These are phyloP conservation scores for Cordilura impudica DNA, from an alignment of 2,888 invertebrate species.

Conservation along the genomic window DNA sequence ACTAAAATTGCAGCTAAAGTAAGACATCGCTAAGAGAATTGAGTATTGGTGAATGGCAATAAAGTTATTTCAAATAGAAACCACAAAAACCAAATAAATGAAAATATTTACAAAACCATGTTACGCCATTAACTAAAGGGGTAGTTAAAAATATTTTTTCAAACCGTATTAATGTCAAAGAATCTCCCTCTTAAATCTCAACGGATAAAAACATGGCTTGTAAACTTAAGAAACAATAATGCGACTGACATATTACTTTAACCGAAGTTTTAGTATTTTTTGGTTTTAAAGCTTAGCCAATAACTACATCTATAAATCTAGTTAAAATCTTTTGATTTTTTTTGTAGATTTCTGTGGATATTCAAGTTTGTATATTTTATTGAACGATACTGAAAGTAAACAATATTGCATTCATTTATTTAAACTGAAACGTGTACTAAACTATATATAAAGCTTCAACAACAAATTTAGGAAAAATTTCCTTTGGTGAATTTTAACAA, in stretches of 20 bases:
- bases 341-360: neutral
- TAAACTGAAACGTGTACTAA: constrained; percentile 12
- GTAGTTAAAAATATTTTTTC: neutral
- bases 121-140: neutral
- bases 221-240: neutral
- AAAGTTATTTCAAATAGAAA: neutral
- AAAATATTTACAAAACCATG: neutral
- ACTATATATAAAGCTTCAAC: neutral
- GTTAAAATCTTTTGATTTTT: neutral
- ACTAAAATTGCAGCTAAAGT: neutral
- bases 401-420: neutral
- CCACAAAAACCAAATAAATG: neutral
- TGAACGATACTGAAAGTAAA: neutral
- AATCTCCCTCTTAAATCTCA: neutral
- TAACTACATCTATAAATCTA: neutral
- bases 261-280: neutral
- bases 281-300: neutral
- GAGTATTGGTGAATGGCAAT: neutral
- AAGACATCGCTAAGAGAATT: constrained; percentile 1
- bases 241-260: neutral
- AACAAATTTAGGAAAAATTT: neutral
- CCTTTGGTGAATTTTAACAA: no score
- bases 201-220: neutral
- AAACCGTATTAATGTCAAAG: neutral
- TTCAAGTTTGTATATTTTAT: neutral